Percentiles rank a stretch among this genome's conserved stretches.
phyloP scores from a whole-genome alignment of 2,797 vertebrate species.

The Smutsia temminckii region DNA sequence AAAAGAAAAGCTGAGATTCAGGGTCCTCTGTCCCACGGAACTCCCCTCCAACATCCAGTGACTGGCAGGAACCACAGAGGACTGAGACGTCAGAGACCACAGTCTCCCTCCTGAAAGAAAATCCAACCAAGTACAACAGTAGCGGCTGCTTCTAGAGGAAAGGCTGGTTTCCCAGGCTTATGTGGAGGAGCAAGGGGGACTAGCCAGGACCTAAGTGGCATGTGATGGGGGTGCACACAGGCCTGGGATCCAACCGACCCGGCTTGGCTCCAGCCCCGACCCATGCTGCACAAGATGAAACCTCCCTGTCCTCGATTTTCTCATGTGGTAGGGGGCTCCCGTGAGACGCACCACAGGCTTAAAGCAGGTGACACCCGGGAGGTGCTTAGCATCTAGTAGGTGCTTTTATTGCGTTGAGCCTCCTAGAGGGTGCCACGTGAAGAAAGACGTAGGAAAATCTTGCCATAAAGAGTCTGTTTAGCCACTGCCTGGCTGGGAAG shows the following conservation, averaged over 20 bases:
- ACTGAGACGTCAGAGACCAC: too few species aligned
- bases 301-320: background rate
- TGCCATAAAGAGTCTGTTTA: background rate
- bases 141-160: background rate
- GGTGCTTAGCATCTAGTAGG: background rate
- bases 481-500: background rate
- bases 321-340: background rate
- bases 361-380: background rate
- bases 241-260: background rate
- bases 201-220: background rate
- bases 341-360: too few species aligned
- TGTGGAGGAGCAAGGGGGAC: too few species aligned
- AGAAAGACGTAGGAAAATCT: background rate
- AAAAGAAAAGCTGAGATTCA: too few species aligned
- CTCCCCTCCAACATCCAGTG: background rate
- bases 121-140: background rate
- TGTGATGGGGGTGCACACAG: rapidly evolving
- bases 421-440: background rate
- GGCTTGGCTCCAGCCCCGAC: background rate
- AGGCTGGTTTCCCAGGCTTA: background rate
- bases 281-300: background rate
- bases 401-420: background rate
- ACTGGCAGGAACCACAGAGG: background rate
- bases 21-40: background rate
- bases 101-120: background rate